Evolutionary conservation across 2,888 invertebrate genomes (phyloP), one percentile per base, ranked within the genome.

Genomic region (Neoascia interrupta): DNA sequence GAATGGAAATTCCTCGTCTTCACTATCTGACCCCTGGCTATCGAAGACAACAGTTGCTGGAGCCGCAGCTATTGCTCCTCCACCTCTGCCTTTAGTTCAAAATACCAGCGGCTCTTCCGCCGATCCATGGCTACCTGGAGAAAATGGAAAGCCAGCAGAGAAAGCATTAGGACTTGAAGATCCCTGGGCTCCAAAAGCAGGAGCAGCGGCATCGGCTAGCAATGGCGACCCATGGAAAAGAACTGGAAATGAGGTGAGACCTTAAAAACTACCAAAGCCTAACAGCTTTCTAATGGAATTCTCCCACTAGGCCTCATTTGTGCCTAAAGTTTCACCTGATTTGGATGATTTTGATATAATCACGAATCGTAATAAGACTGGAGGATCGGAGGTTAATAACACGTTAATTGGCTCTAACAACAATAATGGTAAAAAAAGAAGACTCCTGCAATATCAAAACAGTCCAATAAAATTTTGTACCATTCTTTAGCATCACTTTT

Each of bases 321-420:
- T 28, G 16, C 26, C 73, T 85, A 86, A 86, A 84, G 83, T 84
- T 66, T 86, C 86, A 36, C 92, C 92, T 4, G 95, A 95, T 87
- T 90, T 96, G 86, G 96, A 96, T 88, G 96, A 96, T 87, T 96
- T 96, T 89, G 96, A 96, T 88, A 92, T 94, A 81, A 93, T 96
- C 82, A 94, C 94, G 73, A 95, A 95, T 90, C 92, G 96, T 73
- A 92, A 92, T 85, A 90, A 89, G 84, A 86, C 88, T 82, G 86
- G 85, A 60, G 87, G 86, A 70, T 34, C 83, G 75, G 73, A 73
- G 5, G 75, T 82, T 45, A 84, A 83, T 61, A 84, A 84, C 73
- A 84, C 85, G 80, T 83, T 81, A 47, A 84, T 84, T 84, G 85
- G 85, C 81, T 84, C 86, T 81, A 88, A 87, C 82, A 89, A 89